phyloP scores from a whole-genome alignment of 2,113 vertebrate species.

The Oceanites oceanicus region DNA sequence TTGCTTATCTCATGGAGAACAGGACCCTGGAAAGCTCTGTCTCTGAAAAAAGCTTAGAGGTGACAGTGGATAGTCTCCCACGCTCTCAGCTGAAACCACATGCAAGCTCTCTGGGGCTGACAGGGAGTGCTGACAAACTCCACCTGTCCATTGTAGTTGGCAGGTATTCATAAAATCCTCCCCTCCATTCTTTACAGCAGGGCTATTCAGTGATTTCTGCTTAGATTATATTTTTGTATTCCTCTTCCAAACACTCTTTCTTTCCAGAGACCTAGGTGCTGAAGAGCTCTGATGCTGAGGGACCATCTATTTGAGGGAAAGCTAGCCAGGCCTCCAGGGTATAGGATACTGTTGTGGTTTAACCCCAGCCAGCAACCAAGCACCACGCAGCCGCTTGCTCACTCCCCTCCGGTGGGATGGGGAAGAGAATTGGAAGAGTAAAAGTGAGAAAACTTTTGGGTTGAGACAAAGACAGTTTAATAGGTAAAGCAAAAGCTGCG shows the following conservation, averaged over 20 bases:
- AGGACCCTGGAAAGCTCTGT: not conserved
- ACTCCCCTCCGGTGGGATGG: too few species aligned
- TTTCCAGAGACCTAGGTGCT: not conserved
- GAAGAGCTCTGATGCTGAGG: not conserved
- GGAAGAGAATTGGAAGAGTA: too few species aligned
- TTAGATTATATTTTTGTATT: not conserved
- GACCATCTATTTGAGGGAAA: not conserved
- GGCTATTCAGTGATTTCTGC: not conserved
- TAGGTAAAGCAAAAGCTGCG: too few species aligned
- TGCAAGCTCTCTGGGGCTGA: not conserved
- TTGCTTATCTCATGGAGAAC: not conserved
- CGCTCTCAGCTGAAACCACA: fast-evolving
- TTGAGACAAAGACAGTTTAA: too few species aligned
- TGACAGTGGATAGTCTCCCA: not conserved
- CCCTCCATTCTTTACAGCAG: not conserved
- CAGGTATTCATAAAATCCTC: not conserved
- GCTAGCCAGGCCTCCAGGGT: not conserved
- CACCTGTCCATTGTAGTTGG: not conserved
- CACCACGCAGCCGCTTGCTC: too few species aligned
- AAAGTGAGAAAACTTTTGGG: too few species aligned
- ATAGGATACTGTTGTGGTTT: too few species aligned
- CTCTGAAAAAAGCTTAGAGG: not conserved
- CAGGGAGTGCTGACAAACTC: not conserved
- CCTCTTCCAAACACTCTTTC: not conserved
- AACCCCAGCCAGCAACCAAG: too few species aligned